phyloP scores from a whole-genome alignment of 2,888 invertebrate genomes.

The Pyrgus malvae region DNA sequence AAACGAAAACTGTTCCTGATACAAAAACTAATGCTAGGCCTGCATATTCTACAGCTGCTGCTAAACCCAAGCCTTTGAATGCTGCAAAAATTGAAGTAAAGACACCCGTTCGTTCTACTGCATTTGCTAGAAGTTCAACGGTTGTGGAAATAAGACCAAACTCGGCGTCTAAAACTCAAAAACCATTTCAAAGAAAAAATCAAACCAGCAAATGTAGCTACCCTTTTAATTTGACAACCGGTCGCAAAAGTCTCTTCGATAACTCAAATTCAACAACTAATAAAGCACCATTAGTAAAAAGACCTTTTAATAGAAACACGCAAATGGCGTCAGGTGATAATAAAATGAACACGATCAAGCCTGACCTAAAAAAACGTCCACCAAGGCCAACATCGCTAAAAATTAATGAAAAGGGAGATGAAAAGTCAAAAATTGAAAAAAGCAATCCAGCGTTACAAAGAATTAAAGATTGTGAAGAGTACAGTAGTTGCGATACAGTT shows the following conservation, averaged over 20 bases:
- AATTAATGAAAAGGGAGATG: slow-evolving; percentile 58
- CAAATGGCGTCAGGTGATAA: slow-evolving; percentile 61
- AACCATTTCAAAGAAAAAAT: slow-evolving; percentile 56
- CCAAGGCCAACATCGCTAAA: slow-evolving; percentile 60
- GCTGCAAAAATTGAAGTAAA: slow-evolving; percentile 60
- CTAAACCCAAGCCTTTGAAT: slow-evolving; percentile 66
- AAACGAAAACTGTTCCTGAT: slow-evolving; percentile 42
- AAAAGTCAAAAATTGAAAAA: slow-evolving; percentile 45
- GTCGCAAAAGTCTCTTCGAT: slow-evolving; percentile 71
- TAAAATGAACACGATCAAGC: slow-evolving; percentile 46
- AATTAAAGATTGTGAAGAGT: slow-evolving; percentile 63
- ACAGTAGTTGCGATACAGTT: slow-evolving; percentile 82
- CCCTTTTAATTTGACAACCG: slow-evolving; percentile 76
- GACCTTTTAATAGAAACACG: slow-evolving; percentile 46
- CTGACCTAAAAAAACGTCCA: slow-evolving; percentile 55
- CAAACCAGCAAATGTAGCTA: slow-evolving; percentile 73
- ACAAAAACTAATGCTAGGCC: slow-evolving; percentile 50
- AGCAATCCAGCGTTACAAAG: slow-evolving; percentile 50
- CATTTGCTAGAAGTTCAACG: slow-evolving; percentile 67
- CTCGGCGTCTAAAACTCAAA: slow-evolving; percentile 46
- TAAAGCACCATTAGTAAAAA: slow-evolving; percentile 48
- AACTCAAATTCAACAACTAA: slow-evolving; percentile 41
- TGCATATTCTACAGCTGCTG: slow-evolving; percentile 77
- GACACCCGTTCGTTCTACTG: slow-evolving; percentile 46
- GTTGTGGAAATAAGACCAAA: slow-evolving; percentile 68